Evolutionary conservation across 1,140 invertebrate species (phyloP).

Genomic region (Ceratosolen solmsi): DNA sequence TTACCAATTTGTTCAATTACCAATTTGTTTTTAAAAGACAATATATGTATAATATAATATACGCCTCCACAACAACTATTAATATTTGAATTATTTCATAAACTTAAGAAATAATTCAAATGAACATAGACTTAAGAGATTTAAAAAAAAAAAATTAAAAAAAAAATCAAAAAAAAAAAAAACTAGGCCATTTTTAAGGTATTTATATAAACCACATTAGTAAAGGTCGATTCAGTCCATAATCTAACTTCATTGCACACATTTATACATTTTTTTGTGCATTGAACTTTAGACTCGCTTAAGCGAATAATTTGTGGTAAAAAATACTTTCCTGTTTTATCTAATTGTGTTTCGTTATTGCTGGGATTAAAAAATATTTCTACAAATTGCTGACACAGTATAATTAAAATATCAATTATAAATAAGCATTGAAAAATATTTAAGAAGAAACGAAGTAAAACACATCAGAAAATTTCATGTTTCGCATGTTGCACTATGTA

Average conservation of each 20-base stretch:
- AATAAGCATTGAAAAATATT: neutral
- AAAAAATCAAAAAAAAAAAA: neutral
- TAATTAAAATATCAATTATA: conserved; percentile 11
- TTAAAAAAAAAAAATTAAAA: neutral
- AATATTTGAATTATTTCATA: no score
- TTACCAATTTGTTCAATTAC: no score
- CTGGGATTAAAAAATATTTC: neutral
- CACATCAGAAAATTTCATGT: neutral
- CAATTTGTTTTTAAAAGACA: neutral
- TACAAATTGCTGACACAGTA: neutral
- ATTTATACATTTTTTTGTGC: conserved; percentile 14
- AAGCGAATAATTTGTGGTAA: conserved; percentile 11
- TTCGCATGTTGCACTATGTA: no score
- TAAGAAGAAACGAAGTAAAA: neutral
- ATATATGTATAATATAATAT: no score
- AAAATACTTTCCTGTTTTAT: conserved; percentile 35
- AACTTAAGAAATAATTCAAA: neutral
- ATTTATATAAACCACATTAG: conserved; percentile 10
- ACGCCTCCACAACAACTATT: no score
- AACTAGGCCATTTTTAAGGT: neutral
- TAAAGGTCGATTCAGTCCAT: conserved; percentile 5
- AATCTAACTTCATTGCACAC: conserved; percentile 1
- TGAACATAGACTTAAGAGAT: neutral
- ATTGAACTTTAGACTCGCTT: conserved; percentile 1
- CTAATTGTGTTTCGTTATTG: conserved; percentile 1